phyloP scores from a whole-genome alignment of 2,113 vertebrate species.

The Condylura cristata region DNA sequence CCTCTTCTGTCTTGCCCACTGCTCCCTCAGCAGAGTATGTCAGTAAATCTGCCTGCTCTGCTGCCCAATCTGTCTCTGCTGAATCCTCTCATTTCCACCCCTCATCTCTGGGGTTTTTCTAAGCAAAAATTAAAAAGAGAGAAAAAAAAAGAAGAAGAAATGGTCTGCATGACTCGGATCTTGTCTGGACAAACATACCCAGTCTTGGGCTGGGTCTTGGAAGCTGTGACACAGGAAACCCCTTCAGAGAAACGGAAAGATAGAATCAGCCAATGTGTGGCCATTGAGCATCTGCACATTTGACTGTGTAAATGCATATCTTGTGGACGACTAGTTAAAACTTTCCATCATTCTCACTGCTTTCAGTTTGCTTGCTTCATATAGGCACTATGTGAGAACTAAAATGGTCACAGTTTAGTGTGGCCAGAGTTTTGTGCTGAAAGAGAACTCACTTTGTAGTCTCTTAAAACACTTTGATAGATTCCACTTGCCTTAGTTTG shows the following conservation, averaged over 20 bases:
- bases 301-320: not conserved
- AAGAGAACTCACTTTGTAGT: not conserved
- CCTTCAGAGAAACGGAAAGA: not conserved
- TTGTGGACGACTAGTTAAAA: not conserved
- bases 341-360: not conserved
- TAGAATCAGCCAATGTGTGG: not conserved
- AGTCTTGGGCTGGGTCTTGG: not conserved
- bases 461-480: not conserved
- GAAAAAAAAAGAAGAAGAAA: no score
- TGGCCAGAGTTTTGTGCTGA: not conserved
- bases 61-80: no score
- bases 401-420: not conserved
- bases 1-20: no score
- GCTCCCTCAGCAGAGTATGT: no score
- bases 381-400: not conserved
- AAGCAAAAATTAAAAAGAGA: no score
- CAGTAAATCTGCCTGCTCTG: no score
- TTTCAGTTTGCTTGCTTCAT: not conserved
- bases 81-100: no score
- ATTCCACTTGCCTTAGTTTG: not conserved
- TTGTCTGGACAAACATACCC: not conserved
- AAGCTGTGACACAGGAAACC: not conserved
- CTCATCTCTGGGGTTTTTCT: no score
- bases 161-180: not conserved
- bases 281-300: not conserved